Evolutionary conservation across 2,888 invertebrate genomes (phyloP).

Genomic region (Willowsia nigromaculata): DNA sequence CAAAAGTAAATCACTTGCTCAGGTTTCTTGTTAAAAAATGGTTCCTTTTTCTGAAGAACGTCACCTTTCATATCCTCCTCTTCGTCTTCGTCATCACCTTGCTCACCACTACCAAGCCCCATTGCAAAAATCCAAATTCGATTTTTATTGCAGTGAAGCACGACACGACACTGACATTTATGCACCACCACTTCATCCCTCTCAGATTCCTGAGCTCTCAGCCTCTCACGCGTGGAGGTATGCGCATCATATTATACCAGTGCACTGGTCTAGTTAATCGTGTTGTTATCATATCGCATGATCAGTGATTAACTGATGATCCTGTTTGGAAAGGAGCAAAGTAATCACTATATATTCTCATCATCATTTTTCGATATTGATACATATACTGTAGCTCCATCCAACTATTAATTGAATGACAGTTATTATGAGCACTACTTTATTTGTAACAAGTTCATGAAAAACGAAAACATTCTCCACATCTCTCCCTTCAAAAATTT

Average conservation of each 20-base stretch:
- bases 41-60: neutral
- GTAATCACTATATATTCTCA: conserved; percentile 9
- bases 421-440: conserved; percentile 13
- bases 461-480: conserved; percentile 12
- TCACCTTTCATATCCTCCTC: conserved; percentile 8
- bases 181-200: neutral
- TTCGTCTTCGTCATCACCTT: neutral
- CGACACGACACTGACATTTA: conserved; percentile 33
- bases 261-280: neutral
- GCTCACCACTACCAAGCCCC: neutral
- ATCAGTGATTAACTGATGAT: conserved; percentile 32
- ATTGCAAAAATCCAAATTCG: conserved; percentile 6
- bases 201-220: neutral
- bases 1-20: neutral
- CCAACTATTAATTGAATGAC: neutral
- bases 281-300: neutral
- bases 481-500: conserved; percentile 23
- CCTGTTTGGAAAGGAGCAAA: conserved; percentile 24
- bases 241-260: no score
- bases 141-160: conserved; percentile 29
- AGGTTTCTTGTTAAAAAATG: neutral
- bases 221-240: neutral
- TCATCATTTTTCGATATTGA: conserved; percentile 25
- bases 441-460: conserved; percentile 65
- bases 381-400: neutral